phyloP scores from a whole-genome alignment of 2,113 vertebrate species.

The Protomyctophum bolini region DNA sequence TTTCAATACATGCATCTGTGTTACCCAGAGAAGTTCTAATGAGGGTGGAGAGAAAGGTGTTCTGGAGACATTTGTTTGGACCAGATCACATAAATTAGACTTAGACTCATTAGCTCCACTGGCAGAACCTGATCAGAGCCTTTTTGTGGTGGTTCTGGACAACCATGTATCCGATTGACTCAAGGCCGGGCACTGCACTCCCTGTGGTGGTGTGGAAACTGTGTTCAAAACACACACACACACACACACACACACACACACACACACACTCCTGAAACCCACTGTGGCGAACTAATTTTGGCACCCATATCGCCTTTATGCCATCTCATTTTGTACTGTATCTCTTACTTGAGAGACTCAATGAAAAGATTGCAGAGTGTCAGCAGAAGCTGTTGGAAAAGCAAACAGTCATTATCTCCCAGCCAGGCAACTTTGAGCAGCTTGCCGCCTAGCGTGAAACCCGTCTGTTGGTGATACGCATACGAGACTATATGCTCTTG shows the following conservation, averaged over 20 bases:
- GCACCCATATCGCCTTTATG: constrained; percentile 12
- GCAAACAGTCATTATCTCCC: constrained; percentile 66
- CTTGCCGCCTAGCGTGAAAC: constrained; percentile 61
- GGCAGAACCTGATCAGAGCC: too few relatives aligned
- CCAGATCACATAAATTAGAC: neutral
- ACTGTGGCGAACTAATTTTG: constrained; percentile 14
- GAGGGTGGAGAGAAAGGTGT: constrained; percentile 19
- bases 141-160: too few relatives aligned
- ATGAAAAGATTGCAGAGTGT: constrained; percentile 57
- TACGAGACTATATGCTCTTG: constrained; percentile 45
- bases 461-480: constrained; percentile 53
- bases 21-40: neutral
- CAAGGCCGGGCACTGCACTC: too few relatives aligned
- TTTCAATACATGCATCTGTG: too few relatives aligned
- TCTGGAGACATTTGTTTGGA: constrained; percentile 7
- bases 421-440: constrained; percentile 59
- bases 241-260: too few relatives aligned
- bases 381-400: constrained; percentile 64
- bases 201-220: too few relatives aligned
- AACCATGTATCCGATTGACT: too few relatives aligned
- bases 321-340: constrained; percentile 23
- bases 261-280: neutral
- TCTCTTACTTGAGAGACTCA: constrained; percentile 38
- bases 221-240: too few relatives aligned
- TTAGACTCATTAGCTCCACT: too few relatives aligned